Percentiles rank a stretch among this genome's conserved stretches.
Conservation (phyloP, 2,797 vertebrate genomes). For the Buceros bicornis region DNA sequence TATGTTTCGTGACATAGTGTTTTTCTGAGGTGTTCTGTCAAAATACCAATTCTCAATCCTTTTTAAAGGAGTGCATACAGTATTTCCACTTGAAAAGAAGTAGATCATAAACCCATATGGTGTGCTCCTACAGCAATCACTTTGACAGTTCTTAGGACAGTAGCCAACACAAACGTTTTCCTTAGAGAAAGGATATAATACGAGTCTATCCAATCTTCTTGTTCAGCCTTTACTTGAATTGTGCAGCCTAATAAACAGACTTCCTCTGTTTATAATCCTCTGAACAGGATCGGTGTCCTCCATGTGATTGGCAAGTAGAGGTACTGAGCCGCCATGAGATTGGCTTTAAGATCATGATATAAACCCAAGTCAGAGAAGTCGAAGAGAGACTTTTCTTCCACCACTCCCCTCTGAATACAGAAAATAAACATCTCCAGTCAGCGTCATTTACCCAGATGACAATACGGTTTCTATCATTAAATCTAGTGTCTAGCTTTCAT, state of each 20-base stretch:
- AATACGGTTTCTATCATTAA: not conserved
- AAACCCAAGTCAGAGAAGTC: not conserved
- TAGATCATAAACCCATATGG: not conserved
- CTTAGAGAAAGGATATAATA: not conserved
- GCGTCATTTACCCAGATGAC: not conserved
- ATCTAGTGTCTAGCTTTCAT: not conserved
- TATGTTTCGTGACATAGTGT: not conserved
- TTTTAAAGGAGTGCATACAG: not conserved
- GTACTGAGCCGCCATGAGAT: not conserved
- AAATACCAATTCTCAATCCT: conserved; percentile 12
- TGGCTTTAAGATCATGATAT: not conserved
- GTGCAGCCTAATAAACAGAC: not conserved
- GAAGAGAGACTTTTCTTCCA: not conserved
- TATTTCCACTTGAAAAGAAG: conserved; percentile 52
- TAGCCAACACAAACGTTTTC: not conserved
- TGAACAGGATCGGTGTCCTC: not conserved
- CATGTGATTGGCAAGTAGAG: not conserved
- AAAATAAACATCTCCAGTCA: not conserved
- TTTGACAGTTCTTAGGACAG: not conserved
- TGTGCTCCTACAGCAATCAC: not conserved
- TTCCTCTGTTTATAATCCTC: not conserved
- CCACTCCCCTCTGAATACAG: not conserved
- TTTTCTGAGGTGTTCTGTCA: conserved; percentile 39
- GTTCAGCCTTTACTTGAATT: not conserved
- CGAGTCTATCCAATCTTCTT: not conserved